phyloP scores from a whole-genome alignment of 2,113 vertebrate genomes.

The Paralichthys olivaceus region DNA sequence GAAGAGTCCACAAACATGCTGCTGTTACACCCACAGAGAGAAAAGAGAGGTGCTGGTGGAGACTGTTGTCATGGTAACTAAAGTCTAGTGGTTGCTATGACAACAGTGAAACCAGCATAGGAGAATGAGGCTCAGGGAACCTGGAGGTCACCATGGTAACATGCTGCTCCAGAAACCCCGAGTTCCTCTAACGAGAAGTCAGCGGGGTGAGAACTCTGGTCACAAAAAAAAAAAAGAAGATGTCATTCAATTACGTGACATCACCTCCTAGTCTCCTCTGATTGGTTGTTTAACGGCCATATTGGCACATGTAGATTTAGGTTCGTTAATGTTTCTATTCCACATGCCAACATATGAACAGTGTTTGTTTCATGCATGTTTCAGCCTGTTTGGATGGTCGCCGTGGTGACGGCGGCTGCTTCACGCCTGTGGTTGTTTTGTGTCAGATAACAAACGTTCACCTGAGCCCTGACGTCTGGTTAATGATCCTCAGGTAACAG shows the following conservation, averaged over 20 bases:
- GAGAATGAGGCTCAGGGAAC: neutral
- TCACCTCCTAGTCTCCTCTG: neutral
- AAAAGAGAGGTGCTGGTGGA: neutral
- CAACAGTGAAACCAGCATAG: neutral
- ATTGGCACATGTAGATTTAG: too few species aligned
- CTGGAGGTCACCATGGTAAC: slow-evolving; percentile 9
- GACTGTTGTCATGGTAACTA: slow-evolving; percentile 7
- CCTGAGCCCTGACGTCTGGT: too few species aligned
- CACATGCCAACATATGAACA: neutral
- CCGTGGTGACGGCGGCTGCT: too few species aligned
- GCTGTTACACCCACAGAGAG: slow-evolving; percentile 35
- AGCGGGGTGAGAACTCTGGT: neutral
- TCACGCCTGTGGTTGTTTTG: too few species aligned
- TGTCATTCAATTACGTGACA: neutral
- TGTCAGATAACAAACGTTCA: too few species aligned
- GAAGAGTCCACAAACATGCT: slow-evolving; percentile 4
- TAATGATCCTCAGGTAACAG: neutral
- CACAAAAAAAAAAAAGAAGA: neutral
- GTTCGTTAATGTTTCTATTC: neutral
- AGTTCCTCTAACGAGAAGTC: neutral
- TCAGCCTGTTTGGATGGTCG: neutral
- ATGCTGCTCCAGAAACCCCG: neutral
- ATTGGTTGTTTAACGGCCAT: slow-evolving; percentile 3
- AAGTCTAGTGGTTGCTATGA: slow-evolving; percentile 8
- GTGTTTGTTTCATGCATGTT: neutral